Evolutionary conservation across 1,140 invertebrate species (phyloP).

Genomic region (Conopomorpha cramerella): DNA sequence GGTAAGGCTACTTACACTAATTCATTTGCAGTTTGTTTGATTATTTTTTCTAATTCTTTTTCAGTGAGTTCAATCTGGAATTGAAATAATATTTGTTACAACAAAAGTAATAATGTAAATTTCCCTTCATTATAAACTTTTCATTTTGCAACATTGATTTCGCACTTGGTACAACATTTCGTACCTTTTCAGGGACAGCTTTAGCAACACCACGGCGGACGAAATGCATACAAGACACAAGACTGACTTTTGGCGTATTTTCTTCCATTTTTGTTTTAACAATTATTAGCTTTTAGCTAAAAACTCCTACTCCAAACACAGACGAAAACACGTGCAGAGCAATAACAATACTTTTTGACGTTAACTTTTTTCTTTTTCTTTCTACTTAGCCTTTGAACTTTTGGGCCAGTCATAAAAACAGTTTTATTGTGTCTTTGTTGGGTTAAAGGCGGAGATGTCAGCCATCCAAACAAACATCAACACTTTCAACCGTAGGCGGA

Average conservation of each 20-base stretch:
- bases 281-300: not conserved
- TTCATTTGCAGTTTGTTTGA: slow-evolving; percentile 73
- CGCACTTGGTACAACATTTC: too few relatives aligned
- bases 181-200: slow-evolving; percentile 77
- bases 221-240: slow-evolving; percentile 82
- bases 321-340: too few relatives aligned
- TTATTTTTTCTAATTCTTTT: slow-evolving; percentile 72
- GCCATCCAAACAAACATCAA: too few relatives aligned
- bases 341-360: too few relatives aligned
- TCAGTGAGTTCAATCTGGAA: slow-evolving; percentile 68
- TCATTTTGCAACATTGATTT: not conserved
- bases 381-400: too few relatives aligned
- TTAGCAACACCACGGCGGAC: slow-evolving; percentile 79
- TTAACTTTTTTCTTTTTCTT: too few relatives aligned
- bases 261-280: slow-evolving; percentile 32
- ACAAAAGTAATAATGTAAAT: slow-evolving; percentile 1
- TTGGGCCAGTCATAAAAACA: too few relatives aligned
- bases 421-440: too few relatives aligned
- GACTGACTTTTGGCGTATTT: slow-evolving; percentile 65
- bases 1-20: slow-evolving; percentile 60
- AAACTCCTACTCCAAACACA: too few relatives aligned
- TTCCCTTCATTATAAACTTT: slow-evolving; percentile 4
- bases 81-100: slow-evolving; percentile 5
- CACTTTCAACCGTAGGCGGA: too few relatives aligned
- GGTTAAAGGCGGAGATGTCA: too few relatives aligned